Percentiles rank a stretch among this genome's conserved stretches.
phyloP scores from a whole-genome alignment of 2,797 vertebrate species.

The Lerista edwardsae region DNA sequence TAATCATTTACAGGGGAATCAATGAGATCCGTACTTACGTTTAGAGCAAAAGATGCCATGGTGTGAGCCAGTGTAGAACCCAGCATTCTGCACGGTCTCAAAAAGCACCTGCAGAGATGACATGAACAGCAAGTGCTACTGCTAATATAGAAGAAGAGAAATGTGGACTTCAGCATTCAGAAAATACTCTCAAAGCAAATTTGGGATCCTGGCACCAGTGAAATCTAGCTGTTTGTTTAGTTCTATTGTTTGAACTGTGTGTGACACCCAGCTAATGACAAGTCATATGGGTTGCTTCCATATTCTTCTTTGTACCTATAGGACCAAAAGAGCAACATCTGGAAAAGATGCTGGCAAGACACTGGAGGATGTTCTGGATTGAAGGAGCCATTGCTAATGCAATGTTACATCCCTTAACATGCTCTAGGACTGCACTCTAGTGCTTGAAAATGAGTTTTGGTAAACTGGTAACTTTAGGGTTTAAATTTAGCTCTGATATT shows the following conservation, averaged over 20 bases:
- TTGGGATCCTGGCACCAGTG: neutral
- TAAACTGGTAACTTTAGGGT: neutral
- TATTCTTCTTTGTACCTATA: neutral
- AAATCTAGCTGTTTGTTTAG: neutral
- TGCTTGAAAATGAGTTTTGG: neutral
- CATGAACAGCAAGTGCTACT: neutral
- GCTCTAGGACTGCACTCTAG: neutral
- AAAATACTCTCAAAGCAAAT: neutral
- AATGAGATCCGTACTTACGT: neutral
- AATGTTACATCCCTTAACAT: neutral
- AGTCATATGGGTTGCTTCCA: neutral
- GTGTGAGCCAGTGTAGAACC: neutral
- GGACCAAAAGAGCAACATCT: neutral
- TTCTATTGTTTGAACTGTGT: neutral
- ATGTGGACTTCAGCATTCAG: neutral
- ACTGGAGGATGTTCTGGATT: neutral
- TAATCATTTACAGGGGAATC: constrained; percentile 10
- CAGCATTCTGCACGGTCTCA: neutral
- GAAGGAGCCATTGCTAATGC: neutral
- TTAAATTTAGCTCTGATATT: neutral
- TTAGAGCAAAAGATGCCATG: neutral
- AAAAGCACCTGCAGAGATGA: neutral
- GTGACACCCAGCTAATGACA: neutral
- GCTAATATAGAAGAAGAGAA: neutral
- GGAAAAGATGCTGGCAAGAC: neutral